Conservation (phyloP, 2,113 vertebrate species). For the Vulpes ferrilata region DNA sequence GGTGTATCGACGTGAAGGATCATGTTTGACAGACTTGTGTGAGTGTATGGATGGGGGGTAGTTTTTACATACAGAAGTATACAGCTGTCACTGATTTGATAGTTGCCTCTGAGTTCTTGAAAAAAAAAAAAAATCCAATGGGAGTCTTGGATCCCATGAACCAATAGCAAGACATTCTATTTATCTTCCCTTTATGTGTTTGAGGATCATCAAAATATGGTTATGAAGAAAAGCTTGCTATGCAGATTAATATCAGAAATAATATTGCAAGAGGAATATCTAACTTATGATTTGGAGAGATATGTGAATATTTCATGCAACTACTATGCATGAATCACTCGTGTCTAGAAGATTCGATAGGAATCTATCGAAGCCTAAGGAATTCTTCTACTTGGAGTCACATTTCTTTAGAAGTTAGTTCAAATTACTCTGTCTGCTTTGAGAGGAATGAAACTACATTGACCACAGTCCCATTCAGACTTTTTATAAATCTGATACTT, state of each 20-base stretch:
- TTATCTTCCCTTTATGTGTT: background rate
- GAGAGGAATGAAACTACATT: background rate
- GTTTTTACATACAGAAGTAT: background rate
- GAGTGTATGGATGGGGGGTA: background rate
- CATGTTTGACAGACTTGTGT: background rate
- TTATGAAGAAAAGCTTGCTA: constrained; percentile 11
- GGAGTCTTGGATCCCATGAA: background rate
- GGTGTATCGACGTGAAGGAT: background rate
- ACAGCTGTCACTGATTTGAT: background rate
- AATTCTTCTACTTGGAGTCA: background rate
- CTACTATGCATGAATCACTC: background rate
- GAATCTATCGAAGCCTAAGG: background rate
- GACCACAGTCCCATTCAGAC: background rate
- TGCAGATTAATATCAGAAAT: background rate
- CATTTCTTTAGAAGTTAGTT: constrained; percentile 4
- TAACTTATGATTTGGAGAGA: background rate
- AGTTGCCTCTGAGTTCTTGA: background rate
- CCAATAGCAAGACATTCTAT: background rate
- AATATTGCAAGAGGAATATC: background rate
- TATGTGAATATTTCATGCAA: background rate
- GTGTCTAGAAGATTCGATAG: background rate
- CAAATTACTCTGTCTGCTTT: background rate
- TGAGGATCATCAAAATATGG: background rate
- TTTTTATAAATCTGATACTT: background rate
- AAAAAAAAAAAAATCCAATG: background rate